Evolutionary conservation across 2,797 vertebrate species (phyloP), one percentile per base, ranked within the genome.

Genomic region (Pseudopleuronectes americanus): DNA sequence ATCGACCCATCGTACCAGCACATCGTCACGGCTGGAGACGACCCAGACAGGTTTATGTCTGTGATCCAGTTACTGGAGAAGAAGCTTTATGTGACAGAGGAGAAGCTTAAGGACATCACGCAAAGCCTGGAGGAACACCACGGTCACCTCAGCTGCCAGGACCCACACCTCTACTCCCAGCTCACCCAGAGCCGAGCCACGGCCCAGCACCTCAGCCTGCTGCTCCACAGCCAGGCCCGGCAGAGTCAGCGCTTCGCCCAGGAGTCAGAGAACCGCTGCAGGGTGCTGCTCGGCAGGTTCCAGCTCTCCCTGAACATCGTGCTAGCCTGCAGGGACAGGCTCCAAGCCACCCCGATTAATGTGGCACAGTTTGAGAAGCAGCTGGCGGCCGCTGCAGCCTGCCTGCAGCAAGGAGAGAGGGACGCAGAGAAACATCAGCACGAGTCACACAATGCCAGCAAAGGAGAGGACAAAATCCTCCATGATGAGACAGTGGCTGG

Each of bases 11-110:
- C 91, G 26, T 83, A 87, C 26, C 91, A 93, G 36, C 86, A 82
- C 17, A 73, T 85, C 0, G 68, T 87, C 4, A 73, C 89, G 0
- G 83, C 82, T 4, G 80, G 82, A 3, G 92, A 92, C 0, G 95
- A 97, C 63, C 83, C 94, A 0, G 95, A 96, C 36, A 93, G 85
- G 33, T 96, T 96, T 17, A 92, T 96, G 65, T 95, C 96, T 4
- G 93, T 96, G 67, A 97, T 99, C 77, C 95, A 96, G 71, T 92
- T 94, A 8, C 91, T 98, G 49, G 96, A 99, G 90, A 95, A 92
- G 26, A 98, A 99, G 65, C 94, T 98, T 22, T 96, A 94, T 0
- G 88, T 95, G 62, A 97, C 96, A 0, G 97, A 99, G 79, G 96
- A 97, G 47, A 97, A 96, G 67, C 94, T 99, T 16, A 94, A 95